Conservation (phyloP, 2,888 invertebrate genomes). For the Oligia strigilis region DNA sequence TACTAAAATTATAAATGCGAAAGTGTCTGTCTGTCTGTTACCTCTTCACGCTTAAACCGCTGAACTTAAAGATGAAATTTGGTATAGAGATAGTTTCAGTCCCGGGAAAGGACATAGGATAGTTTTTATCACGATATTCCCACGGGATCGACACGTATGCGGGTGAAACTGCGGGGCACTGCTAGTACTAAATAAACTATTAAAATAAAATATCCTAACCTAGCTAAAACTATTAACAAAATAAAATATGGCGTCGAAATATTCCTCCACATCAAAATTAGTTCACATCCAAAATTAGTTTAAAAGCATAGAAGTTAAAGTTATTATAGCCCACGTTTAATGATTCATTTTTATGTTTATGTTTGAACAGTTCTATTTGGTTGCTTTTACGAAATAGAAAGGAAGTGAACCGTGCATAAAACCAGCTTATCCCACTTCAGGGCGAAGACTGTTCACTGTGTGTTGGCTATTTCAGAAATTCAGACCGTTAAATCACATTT, state of each 20-base stretch:
- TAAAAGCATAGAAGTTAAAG: not conserved
- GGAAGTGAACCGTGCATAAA: not conserved
- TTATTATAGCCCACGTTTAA: not conserved
- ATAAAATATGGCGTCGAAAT: not conserved
- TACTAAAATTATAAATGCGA: too few relatives aligned
- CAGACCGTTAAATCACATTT: conserved; percentile 2
- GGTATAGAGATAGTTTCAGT: too few relatives aligned
- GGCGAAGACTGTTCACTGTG: not conserved
- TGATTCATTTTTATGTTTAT: not conserved
- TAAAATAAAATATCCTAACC: too few relatives aligned
- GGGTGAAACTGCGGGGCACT: too few relatives aligned
- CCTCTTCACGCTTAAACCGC: too few relatives aligned
- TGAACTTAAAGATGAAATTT: too few relatives aligned
- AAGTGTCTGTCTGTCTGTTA: too few relatives aligned
- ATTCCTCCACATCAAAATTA: not conserved
- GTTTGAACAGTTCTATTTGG: not conserved
- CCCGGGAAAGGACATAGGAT: too few relatives aligned
- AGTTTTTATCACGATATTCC: too few relatives aligned
- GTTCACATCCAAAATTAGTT: not conserved
- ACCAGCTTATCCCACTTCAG: not conserved
- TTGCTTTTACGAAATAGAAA: not conserved
- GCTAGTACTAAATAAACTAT: too few relatives aligned
- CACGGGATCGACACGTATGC: too few relatives aligned
- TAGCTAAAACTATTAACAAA: not conserved
- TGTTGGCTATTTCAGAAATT: conserved; percentile 3